Evolutionary conservation across 1,140 invertebrate species (phyloP).

Genomic region (Metopolophium dirhodum): DNA sequence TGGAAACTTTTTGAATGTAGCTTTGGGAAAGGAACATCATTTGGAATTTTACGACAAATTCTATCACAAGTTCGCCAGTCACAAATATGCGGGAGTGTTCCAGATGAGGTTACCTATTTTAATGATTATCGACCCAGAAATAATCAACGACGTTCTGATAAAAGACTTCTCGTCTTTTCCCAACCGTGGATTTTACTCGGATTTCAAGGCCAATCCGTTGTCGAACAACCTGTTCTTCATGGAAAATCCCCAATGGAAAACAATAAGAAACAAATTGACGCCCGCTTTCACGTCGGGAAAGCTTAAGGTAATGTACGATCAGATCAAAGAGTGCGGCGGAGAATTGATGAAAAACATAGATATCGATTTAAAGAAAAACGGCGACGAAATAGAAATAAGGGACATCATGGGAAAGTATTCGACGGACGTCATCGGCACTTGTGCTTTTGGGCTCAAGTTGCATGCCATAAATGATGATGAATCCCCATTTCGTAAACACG

Average conservation of each 20-base stretch:
- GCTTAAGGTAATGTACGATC: slow-evolving; percentile 67
- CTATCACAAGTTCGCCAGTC: slow-evolving; percentile 60
- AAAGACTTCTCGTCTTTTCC: slow-evolving; percentile 65
- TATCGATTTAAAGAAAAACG: neutral
- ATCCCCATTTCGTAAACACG: neutral
- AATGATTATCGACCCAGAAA: slow-evolving; percentile 43
- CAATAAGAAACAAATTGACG: slow-evolving; percentile 66
- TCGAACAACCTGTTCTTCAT: too few relatives aligned
- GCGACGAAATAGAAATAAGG: neutral
- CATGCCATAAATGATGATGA: neutral
- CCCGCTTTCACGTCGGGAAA: slow-evolving; percentile 69
- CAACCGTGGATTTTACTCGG: too few relatives aligned
- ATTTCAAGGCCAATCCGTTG: too few relatives aligned
- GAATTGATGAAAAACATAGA: neutral
- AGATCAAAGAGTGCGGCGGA: neutral
- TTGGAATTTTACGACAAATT: slow-evolving; percentile 47
- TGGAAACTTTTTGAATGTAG: neutral
- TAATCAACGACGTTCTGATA: slow-evolving; percentile 63
- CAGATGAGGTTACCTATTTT: slow-evolving; percentile 25
- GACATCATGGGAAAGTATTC: neutral
- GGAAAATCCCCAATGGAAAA: slow-evolving; percentile 65
- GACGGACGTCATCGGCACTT: neutral
- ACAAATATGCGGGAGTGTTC: slow-evolving; percentile 39
- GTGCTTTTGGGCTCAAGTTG: neutral
- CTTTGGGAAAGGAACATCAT: neutral